Evolutionary conservation across 2,797 vertebrate species (phyloP).

Genomic region (Dryobates pubescens): DNA sequence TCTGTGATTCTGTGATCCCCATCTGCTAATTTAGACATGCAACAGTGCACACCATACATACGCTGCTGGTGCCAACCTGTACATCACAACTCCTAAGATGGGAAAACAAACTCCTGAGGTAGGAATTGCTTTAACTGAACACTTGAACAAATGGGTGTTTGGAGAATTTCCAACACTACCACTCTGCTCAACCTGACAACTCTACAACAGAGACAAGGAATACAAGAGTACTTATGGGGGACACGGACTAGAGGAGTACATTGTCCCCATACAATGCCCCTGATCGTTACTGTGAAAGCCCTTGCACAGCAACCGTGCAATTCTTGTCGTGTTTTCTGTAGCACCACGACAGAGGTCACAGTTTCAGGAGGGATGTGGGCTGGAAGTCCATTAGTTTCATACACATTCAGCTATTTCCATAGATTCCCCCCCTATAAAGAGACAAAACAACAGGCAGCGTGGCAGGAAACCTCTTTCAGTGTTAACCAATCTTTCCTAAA

Average conservation of each 20-base stretch:
- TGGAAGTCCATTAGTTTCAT: neutral
- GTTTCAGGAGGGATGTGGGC: neutral
- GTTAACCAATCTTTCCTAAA: neutral
- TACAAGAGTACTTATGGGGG: neutral
- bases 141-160: neutral
- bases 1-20: too few relatives aligned
- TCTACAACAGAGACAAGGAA: neutral
- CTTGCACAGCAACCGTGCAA: neutral
- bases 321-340: neutral
- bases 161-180: neutral
- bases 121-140: neutral
- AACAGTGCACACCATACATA: fast-evolving
- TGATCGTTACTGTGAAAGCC: neutral
- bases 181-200: neutral
- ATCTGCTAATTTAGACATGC: neutral
- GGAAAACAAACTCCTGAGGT: neutral
- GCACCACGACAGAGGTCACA: neutral
- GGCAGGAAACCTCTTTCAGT: neutral
- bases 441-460: neutral
- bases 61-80: neutral
- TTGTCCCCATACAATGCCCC: neutral
- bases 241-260: neutral
- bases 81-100: fast-evolving
- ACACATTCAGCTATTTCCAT: neutral
- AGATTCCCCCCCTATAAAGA: neutral